Evolutionary conservation across 2,113 vertebrate genomes (phyloP), one percentile per base, ranked within the genome.

Genomic region (Pipra filicauda): DNA sequence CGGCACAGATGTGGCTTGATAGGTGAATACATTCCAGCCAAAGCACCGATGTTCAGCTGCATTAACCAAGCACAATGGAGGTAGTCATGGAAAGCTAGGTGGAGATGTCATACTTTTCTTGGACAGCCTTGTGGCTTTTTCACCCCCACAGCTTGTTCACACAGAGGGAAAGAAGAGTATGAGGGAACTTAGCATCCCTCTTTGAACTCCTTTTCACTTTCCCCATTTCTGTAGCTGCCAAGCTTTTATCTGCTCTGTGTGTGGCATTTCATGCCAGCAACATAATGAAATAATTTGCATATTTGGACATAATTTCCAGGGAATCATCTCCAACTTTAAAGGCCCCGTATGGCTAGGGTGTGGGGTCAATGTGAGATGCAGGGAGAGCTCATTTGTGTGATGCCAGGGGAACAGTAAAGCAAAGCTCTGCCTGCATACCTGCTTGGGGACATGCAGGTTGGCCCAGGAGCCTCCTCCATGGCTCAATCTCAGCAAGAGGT

Each of bases 251-350:
- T 2, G 2, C 61, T 81, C 85, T 35, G 15, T 20, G 23, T 52
- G 55, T 69, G 35, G 51, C 67, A 95, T 58, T 93, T 91, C 59
- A 55, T 90, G 88, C 88, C 93, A 95, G 70, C 10, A 0, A 86
- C 83, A 81, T 93, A 96, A 95, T 92, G 72, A 90, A 86, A 78
- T 86, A 77, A 95, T 96, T 89, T 88, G 52, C 52, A 61, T 74
- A 64, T 86, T 92, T 94, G 28, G 48, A 91, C 76, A 87, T 91
- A 46, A 93, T 91, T 95, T 96, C 81, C 64, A 75, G 3, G 2
- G 65, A 75, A 24, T 20, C 22, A 14, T 62, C 92, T 92, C 91
- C 69, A 74, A 11, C 80, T 65, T 43, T 48, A 30, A 83, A 90
- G 28, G 15, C 33, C 37, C 30, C 14, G 7, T 52, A 41, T 0